phyloP scores from a whole-genome alignment of 2,797 vertebrate genomes.

The Neopelma chrysocephalum region DNA sequence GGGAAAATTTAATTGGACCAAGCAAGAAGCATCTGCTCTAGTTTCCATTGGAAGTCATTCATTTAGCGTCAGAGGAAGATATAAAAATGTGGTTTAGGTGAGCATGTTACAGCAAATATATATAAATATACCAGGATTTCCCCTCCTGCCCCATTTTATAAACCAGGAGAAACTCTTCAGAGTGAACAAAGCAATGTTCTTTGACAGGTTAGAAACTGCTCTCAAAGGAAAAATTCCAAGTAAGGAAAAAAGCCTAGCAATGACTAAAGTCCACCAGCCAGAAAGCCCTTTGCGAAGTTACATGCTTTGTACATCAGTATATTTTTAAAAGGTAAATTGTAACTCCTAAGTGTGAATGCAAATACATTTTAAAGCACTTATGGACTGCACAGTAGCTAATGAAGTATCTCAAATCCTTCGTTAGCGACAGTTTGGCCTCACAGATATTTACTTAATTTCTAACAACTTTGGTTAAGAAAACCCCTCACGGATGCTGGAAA shows the following conservation, averaged over 20 bases:
- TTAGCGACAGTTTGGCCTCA: background rate
- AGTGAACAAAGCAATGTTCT: background rate
- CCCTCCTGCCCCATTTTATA: background rate
- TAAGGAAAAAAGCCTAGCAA: background rate
- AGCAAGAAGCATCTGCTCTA: background rate
- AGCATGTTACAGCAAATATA: background rate
- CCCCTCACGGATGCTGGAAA: background rate
- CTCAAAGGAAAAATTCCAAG: background rate
- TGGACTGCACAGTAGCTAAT: background rate
- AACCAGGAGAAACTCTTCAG: background rate
- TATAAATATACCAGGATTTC: background rate
- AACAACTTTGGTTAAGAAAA: background rate
- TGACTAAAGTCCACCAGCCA: background rate
- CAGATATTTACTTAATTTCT: background rate
- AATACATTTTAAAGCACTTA: background rate
- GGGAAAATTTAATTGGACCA: background rate
- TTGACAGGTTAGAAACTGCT: background rate
- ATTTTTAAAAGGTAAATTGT: background rate
- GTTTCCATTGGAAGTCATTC: background rate
- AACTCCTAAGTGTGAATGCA: background rate
- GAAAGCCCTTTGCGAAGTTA: background rate
- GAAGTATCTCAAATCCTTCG: background rate
- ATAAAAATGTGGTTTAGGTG: background rate
- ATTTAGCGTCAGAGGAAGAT: background rate
- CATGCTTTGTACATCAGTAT: background rate